Evolutionary conservation across 1,140 invertebrate species (phyloP), one percentile per base, ranked within the genome.

Genomic region (Cylas formicarius): DNA sequence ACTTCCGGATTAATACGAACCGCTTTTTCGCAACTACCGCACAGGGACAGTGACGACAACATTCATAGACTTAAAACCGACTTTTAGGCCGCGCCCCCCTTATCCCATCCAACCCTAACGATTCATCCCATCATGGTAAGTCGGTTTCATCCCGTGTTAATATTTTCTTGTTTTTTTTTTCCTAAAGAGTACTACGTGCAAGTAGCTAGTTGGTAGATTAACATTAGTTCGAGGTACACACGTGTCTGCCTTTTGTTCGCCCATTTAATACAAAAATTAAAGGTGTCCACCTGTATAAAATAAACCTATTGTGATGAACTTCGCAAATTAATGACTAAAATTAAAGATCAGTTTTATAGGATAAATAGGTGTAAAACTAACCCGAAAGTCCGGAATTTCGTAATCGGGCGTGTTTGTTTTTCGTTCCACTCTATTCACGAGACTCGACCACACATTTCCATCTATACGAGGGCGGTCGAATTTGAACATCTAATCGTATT

Each of bases 221-320:
- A 41, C 41, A 50, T 55, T 56, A 52, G 55, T 52, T 57, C 46
- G 55, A 54, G 56, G 55, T 56, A 61, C 57, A 60, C 51, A 60
- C 47, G 60, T 61, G 60, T 55, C 60, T 61, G 60, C 57, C 57
- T 60, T 61, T 60, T 55, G 57, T 61, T 63, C 46, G 59, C 61
- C 57, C 61, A 58, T 61, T 62, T n/a, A 57, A 62, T 56, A 59
- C 28, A 42, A 42, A 59, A 61, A 58, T 53, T 55, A 61, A 61
- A 61, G 54, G 57, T 60, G 58, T 62, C 56, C 51, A 64, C 55
- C 48, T 58, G 51, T 49, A 60, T 62, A 58, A 55, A 60, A n/a
- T n/a, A n/a, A n/a, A 61, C 54, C 49, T 61, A 61, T 60, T 62
- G 58, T 64, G 62, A 63, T 63, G 59, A 64, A 57, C 57, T 64